A percentile compares a stretch with the other conserved stretches of the same genome.
Evolutionary conservation across 2,113 vertebrate genomes (phyloP).

Genomic region (human (Homo sapiens)): DNA sequence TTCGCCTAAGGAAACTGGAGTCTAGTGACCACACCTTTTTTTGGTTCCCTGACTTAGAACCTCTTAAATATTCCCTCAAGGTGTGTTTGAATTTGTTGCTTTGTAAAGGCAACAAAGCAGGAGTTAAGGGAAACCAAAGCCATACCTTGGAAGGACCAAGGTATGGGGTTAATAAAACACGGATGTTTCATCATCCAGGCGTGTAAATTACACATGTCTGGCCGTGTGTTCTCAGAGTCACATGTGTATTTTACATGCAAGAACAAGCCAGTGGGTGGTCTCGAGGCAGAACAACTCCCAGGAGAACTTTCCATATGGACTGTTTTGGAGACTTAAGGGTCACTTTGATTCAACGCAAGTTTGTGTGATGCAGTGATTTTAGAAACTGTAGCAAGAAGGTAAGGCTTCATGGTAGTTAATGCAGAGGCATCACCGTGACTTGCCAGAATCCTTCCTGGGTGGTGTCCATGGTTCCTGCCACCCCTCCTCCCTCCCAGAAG

Average conservation of each 20-base stretch:
- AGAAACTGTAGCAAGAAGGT: not conserved
- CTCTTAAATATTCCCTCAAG: not conserved
- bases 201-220: rapidly evolving
- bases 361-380: not conserved
- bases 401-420: rapidly evolving
- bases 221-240: not conserved
- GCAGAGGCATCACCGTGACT: too few relatives aligned
- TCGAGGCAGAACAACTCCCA: not conserved
- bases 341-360: not conserved
- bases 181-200: not conserved
- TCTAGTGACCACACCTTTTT: not conserved
- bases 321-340: not conserved
- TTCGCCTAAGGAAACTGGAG: not conserved
- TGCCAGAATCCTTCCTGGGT: too few relatives aligned
- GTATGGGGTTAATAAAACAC: not conserved
- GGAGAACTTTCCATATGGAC: rapidly evolving
- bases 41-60: too few relatives aligned
- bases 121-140: not conserved
- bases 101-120: not conserved
- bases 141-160: rapidly evolving
- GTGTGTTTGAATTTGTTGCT: not conserved
- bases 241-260: rapidly evolving
- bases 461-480: not conserved
- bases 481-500: too few relatives aligned
- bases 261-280: not conserved